Base-by-base conservation (phyloP, 2,113 vertebrate species). In the Macquaria ambigua region DNA sequence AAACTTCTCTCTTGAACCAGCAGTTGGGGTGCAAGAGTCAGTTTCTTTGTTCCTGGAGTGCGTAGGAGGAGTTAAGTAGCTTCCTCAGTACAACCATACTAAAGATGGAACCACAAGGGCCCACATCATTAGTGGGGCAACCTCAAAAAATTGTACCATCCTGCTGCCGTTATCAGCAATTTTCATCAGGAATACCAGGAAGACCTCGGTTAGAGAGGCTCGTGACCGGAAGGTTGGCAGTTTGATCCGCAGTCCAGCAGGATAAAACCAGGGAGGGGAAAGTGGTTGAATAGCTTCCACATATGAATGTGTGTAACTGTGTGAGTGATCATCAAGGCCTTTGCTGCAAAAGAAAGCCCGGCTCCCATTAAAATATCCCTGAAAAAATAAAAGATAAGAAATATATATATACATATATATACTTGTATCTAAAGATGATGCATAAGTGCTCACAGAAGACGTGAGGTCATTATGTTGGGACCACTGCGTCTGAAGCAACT, bases 1-100 rank as follows among this genome's bases (percentile, higher is more conserved):
- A 72, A 59, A 74, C 15, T 23, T 68, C 39, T 68, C 50, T 53
- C 56, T 55, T 43, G 34, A 28, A 77, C 15, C 71, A 68, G 71
- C 68, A 83, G 34, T 0, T 25, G 8, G 58, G 11, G 46, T 12
- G 3, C 31, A 84, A 70, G 58, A 18, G 66, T 62, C 73, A 63
- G 9, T 73, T 25, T 75, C 18, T 72, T 28, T 78, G 20, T 56
- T 77, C 12, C 15, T 64, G 25, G 11, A 25, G 39, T 52, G 14
- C 34, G 34, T 34, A 62, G 31, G 2, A 4, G 23, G 14, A 50
- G 55, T 81, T 58, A 69, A 56, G 25, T 6, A 21, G 25, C 46
- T 48, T 53, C 10, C 16, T 78, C 1, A 12, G 55, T 48, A 48
- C 18, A 63, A 61, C 37, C 50, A 70, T 31, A 23, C 5, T 20